These are phyloP conservation scores for Sarcophaga peregrina DNA, from an alignment of 1,140 invertebrate genomes.

Conservation along the genomic window DNA sequence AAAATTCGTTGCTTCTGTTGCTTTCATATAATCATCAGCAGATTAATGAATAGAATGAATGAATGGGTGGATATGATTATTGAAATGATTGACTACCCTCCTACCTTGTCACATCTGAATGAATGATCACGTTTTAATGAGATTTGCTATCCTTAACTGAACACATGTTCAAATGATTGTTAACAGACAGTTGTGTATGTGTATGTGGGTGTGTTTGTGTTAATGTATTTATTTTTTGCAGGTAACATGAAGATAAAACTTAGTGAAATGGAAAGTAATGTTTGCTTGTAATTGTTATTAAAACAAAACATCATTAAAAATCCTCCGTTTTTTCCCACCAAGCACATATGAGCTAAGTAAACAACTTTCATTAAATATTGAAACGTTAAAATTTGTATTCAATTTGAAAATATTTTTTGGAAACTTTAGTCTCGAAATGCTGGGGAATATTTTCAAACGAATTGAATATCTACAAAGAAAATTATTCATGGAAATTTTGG, in stretches of 20 bases:
- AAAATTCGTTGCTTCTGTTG: too few species aligned
- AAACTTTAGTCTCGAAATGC: too few species aligned
- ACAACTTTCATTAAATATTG: too few species aligned
- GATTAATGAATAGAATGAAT: background rate
- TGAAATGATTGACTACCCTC: background rate
- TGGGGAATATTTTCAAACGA: too few species aligned
- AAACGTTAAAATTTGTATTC: too few species aligned
- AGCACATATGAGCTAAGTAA: too few species aligned
- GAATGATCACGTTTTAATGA: constrained; percentile 1
- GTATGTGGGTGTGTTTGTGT: background rate
- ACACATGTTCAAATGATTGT: background rate
- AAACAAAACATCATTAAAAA: too few species aligned
- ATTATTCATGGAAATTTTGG: too few species aligned
- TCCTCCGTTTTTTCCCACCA: too few species aligned
- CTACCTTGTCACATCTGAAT: background rate
- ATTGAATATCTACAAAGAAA: too few species aligned
- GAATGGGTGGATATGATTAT: background rate
- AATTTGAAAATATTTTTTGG: too few species aligned
- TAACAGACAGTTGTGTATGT: background rate
- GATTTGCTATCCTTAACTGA: background rate
- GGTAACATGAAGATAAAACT: background rate
- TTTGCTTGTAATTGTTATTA: background rate
- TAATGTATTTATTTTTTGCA: background rate
- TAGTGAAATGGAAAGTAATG: constrained; percentile 12
- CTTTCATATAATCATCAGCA: too few species aligned